Base-by-base conservation (phyloP, 2,888 invertebrate species). In the Miltochrista miniata region DNA sequence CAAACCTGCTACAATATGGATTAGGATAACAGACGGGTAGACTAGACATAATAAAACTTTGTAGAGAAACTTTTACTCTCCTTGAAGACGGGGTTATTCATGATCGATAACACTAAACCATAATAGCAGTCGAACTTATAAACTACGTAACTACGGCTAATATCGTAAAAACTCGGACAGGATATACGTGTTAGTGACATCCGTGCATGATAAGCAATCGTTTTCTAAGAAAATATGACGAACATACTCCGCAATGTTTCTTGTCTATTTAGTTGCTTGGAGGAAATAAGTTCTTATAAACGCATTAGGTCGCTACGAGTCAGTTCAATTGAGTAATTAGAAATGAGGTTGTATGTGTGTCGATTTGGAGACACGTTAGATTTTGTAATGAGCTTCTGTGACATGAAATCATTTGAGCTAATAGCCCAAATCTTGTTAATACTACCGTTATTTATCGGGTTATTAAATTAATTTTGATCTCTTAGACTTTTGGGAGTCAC, bases 181-280 rank as follows among this genome's bases (percentile, higher is more conserved):
- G 66, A 72, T 73, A 68, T 72, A 75, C 68, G 75, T 4, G 18
- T 74, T 74, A 76, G 70, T 80, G 76, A 81, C 70, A 75, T 76
- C 75, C 75, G 68, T 61, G 61, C 60, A 54, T 69, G 77, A 78
- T 73, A 79, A 79, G 75, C 65, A 61, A 68, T 68, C 59, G 64
- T 70, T 68, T 78, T 79, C 80, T 70, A 14, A 68, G 81, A 82
- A 80, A 61, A 64, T 64, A 65, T 72, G 69, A 62, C 68, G 70
- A 61, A 63, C 66, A 68, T 62, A 63, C 56, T 52, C 51, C 58
- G 54, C 42, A 51, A 51, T 59, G 54, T 64, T 66, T 60, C 53
- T 53, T 59, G 54, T 64, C 64, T 60, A 54, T 53, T 58, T 68
- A 62, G 59, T 43, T 61, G 59, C 45, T 60, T 63, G 48, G 61